Evolutionary conservation across 1,140 invertebrate genomes (phyloP).

Genomic region (Camponotus vicinus): DNA sequence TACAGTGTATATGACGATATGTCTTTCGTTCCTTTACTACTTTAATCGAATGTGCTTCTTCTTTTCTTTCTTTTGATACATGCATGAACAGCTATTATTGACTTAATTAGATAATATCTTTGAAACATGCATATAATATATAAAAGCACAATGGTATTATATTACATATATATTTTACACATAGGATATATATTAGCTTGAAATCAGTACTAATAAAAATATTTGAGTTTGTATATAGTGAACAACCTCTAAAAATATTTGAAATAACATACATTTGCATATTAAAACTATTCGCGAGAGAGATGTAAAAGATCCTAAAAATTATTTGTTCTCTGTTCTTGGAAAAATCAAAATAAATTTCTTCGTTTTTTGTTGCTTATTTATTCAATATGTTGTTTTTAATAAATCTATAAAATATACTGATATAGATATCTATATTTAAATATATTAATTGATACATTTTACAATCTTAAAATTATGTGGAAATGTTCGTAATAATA

Average conservation of each 20-base stretch:
- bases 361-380: background rate
- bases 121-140: background rate
- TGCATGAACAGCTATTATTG: background rate
- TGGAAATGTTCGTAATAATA: background rate
- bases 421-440: background rate
- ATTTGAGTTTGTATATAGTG: conserved; percentile 1
- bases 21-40: background rate
- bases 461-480: background rate
- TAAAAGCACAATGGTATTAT: background rate
- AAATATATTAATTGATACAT: background rate
- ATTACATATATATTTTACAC: background rate
- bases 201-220: background rate
- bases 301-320: conserved; percentile 2
- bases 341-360: conserved; percentile 7
- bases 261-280: background rate
- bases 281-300: conserved; percentile 1
- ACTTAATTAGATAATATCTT: conserved; percentile 18
- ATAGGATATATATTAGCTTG: background rate
- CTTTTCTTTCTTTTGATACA: background rate
- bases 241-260: conserved; percentile 10
- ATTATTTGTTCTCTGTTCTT: background rate
- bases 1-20: background rate
- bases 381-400: background rate
- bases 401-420: background rate
- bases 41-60: background rate